phyloP scores from a whole-genome alignment of 2,888 invertebrate genomes.

The Eupithecia vulgata region DNA sequence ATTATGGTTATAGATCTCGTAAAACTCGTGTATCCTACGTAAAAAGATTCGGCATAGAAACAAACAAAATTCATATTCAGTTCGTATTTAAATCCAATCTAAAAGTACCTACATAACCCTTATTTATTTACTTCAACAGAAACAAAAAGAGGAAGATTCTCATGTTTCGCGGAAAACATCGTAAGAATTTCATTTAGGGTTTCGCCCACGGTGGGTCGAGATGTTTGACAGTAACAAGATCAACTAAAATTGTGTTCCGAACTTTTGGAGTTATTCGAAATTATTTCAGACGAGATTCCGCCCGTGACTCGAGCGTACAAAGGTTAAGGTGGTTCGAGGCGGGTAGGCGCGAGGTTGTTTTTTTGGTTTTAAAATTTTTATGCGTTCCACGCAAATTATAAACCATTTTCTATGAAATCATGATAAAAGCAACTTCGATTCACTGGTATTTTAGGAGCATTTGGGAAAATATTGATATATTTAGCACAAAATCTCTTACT shows the following conservation, averaged over 20 bases:
- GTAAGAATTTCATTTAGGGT: constrained; percentile 33
- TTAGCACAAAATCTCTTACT: too few species aligned
- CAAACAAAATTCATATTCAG: constrained; percentile 1
- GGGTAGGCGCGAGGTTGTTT: too few species aligned
- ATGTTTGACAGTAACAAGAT: constrained; percentile 18
- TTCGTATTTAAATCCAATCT: neutral
- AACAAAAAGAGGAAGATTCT: constrained; percentile 7
- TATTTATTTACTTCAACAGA: constrained; percentile 3
- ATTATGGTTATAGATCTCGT: too few species aligned
- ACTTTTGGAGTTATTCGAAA: constrained; percentile 15
- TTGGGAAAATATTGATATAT: too few species aligned
- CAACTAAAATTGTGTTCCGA: constrained; percentile 17
- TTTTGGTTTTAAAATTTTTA: too few species aligned
- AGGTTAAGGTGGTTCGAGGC: too few species aligned
- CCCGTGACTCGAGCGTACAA: neutral
- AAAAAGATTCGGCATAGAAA: neutral
- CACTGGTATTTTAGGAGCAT: too few species aligned
- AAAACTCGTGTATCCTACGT: neutral
- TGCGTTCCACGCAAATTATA: too few species aligned
- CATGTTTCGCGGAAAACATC: constrained; percentile 19
- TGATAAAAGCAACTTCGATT: too few species aligned
- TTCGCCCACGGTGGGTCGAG: neutral
- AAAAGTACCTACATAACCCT: neutral
- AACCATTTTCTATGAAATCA: too few species aligned
- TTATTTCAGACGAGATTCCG: constrained; percentile 11